phyloP scores from a whole-genome alignment of 2,888 invertebrate genomes.

The Elegia similella region DNA sequence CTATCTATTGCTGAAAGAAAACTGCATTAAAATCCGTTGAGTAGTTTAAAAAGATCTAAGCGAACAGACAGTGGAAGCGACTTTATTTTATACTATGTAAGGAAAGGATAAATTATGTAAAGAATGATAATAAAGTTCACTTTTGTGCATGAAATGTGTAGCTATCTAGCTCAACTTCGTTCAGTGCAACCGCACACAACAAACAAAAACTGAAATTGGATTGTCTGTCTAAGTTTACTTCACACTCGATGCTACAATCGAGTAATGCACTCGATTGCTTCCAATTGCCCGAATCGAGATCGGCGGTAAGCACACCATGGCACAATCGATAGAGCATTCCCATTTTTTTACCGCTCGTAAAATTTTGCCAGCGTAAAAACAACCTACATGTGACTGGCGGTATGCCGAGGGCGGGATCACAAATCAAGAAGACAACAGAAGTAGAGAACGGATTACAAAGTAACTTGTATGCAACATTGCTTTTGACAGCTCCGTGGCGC shows the following conservation, averaged over 20 bases:
- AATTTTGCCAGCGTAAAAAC: constrained; percentile 37
- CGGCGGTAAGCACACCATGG: constrained; percentile 77
- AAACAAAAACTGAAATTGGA: constrained; percentile 33
- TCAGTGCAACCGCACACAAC: constrained; percentile 18
- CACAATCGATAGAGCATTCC: constrained; percentile 73
- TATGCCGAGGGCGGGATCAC: constrained; percentile 46
- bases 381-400: constrained; percentile 39
- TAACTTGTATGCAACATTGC: no score
- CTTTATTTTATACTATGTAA: no score
- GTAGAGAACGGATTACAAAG: no score
- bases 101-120: no score
- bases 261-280: constrained; percentile 60
- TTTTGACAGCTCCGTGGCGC: no score
- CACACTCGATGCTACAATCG: constrained; percentile 42
- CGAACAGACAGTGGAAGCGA: no score
- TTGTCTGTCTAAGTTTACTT: constrained; percentile 37
- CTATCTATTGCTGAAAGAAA: no score
- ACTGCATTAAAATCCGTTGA: no score
- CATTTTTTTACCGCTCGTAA: constrained; percentile 55
- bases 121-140: no score
- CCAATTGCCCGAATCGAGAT: constrained; percentile 69
- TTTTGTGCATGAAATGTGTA: neutral
- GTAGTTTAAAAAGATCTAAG: no score
- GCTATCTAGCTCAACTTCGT: neutral
- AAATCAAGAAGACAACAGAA: neutral